Percentiles rank a stretch among this genome's conserved stretches.
phyloP scores from a whole-genome alignment of 2,888 invertebrate genomes.

The Gnatocerus cornutus region DNA sequence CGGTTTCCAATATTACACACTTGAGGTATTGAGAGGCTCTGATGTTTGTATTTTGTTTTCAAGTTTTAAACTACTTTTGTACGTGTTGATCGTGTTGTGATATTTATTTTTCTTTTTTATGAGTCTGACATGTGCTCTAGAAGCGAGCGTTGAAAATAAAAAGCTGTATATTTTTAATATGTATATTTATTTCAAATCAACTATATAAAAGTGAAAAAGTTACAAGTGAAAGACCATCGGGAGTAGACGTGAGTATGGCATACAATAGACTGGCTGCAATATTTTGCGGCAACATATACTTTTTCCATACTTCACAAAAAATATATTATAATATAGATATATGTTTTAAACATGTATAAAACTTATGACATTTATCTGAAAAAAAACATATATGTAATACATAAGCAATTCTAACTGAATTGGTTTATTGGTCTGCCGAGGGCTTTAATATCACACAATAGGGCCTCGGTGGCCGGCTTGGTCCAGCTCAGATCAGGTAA shows the following conservation, averaged over 20 bases:
- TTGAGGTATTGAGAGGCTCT: constrained; percentile 49
- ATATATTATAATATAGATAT: constrained; percentile 68
- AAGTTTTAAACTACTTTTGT: not conserved
- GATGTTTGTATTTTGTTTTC: not conserved
- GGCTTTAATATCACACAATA: constrained; percentile 66
- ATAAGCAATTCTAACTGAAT: constrained; percentile 67
- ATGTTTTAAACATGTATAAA: constrained; percentile 69
- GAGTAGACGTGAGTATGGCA: constrained; percentile 69
- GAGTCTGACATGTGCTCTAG: too few species aligned
- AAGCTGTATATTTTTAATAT: constrained; percentile 58
- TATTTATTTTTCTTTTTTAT: too few species aligned
- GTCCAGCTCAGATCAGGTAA: constrained; percentile 69
- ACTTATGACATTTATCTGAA: constrained; percentile 68
- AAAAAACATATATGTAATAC: constrained; percentile 62
- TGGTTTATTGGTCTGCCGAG: constrained; percentile 67
- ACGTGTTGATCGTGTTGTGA: too few species aligned
- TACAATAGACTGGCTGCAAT: constrained; percentile 56
- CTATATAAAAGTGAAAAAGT: constrained; percentile 72
- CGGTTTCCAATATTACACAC: constrained; percentile 51
- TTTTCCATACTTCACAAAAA: constrained; percentile 70
- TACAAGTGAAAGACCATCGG: constrained; percentile 70
- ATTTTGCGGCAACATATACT: constrained; percentile 57
- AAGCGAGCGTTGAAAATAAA: too few species aligned
- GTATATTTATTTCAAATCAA: constrained; percentile 71
- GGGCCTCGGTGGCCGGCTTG: constrained; percentile 66